Evolutionary conservation across 35 echinoderm and acorn worm species (phyloP), one percentile per base, ranked within the genome.

Genomic region (Apostichopus japonicus): DNA sequence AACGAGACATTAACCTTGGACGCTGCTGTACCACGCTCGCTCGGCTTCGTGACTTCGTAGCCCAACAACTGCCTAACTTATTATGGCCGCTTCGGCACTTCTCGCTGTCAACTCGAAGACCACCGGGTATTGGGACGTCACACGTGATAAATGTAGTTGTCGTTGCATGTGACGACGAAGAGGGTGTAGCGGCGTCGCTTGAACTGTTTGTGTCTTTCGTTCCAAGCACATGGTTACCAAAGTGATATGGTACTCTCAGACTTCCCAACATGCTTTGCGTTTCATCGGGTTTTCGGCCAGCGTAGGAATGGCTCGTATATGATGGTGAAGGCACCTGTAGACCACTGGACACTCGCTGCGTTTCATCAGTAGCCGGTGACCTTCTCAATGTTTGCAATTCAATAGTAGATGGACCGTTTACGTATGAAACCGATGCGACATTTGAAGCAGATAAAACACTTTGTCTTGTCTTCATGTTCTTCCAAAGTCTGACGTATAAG

Each of bases 401-500:
- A 6, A 0, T 44, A 6, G 83, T 16, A 11, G 13, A 17, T 86
- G 83, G 16, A 24, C n/a, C 5, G 33, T 15, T 58, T 55, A 9
- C 10, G 54, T 58, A 11, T 57, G 83, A 16, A 23, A 24, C 54
- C 44, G 13, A 23, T 54, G 15, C 8, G 14, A 6, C 22, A 11
- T n/a, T 15, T 15, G 33, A 44, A 44, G 33, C 33, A 44, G 33
- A 44, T 25, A 13, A 24, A 86, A 15, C 52, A 8, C 52, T 24
- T 80, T 44, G 78, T 5, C 24, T n/a, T 24, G 7, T 33, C 24
- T 80, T 86, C 17, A 86, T 16, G 9, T 86, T 17, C 16, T 19
- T 15, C 83, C 83, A 86, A 10, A 86, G 54, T 65, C 23, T 86
- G 14, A 86, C 54, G 55, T 86, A 86, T 54, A 58, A n/a, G 54